Evolutionary conservation across 2,797 vertebrate species (phyloP).

Genomic region (Galago senegalensis): DNA sequence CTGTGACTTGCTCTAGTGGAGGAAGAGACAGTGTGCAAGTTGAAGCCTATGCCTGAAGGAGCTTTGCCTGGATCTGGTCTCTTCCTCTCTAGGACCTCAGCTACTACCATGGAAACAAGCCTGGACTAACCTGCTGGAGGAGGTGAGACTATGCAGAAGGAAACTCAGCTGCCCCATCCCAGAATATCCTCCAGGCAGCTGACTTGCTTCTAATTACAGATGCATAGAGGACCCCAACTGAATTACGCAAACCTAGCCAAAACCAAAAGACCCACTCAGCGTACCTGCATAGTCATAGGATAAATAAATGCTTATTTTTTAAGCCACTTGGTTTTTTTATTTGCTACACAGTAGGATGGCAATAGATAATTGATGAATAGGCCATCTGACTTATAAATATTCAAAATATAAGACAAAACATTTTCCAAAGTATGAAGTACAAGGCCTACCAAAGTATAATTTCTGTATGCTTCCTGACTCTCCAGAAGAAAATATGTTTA

Average conservation of each 20-base stretch:
- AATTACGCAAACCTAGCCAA: neutral
- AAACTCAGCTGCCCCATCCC: neutral
- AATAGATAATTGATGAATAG: neutral
- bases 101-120: neutral
- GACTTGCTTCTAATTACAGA: neutral
- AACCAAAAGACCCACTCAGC: neutral
- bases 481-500: neutral
- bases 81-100: neutral
- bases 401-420: slow-evolving; percentile 25
- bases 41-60: neutral
- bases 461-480: slow-evolving; percentile 26
- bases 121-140: neutral
- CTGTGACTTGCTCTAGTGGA: neutral
- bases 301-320: neutral
- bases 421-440: neutral
- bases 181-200: neutral
- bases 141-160: neutral
- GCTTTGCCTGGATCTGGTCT: neutral
- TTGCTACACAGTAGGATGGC: neutral
- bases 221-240: neutral
- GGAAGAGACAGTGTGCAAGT: neutral
- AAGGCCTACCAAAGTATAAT: neutral
- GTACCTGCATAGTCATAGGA: neutral
- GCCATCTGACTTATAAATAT: neutral
- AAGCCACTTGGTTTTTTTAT: slow-evolving; percentile 8